Percentiles rank a stretch among this genome's conserved stretches.
phyloP scores from a whole-genome alignment of 2,888 invertebrate genomes.

The Dascillus cervinus region DNA sequence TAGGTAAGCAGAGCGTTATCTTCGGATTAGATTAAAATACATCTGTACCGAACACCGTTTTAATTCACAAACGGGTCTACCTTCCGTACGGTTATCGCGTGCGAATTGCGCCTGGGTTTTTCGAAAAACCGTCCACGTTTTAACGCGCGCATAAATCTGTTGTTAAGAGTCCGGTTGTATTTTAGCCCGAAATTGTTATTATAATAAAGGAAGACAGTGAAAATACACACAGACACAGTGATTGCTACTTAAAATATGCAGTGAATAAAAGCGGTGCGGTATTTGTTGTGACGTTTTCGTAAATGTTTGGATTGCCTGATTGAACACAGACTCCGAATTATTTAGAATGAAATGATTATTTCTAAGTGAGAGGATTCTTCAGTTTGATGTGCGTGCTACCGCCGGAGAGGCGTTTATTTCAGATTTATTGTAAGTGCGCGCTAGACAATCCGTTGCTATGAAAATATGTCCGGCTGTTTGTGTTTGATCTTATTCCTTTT shows the following conservation, averaged over 20 bases:
- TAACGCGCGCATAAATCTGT: no score
- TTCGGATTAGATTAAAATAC: constrained; percentile 19
- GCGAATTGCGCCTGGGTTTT: no score
- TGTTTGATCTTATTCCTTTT: constrained; percentile 24
- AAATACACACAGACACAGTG: constrained; percentile 14
- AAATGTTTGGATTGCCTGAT: constrained; percentile 40
- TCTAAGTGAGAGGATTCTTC: constrained; percentile 15
- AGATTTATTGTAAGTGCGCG: constrained; percentile 18
- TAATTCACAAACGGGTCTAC: no score
- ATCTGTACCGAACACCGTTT: constrained; percentile 13
- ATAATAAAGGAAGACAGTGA: constrained; percentile 15
- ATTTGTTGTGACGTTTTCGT: constrained; percentile 38
- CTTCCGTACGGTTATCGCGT: no score
- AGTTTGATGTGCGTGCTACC: constrained; percentile 13
- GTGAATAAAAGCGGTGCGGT: constrained; percentile 28
- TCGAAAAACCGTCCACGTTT: no score
- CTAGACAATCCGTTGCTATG: constrained; percentile 19
- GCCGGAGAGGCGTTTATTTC: constrained; percentile 10
- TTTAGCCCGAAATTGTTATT: constrained; percentile 13
- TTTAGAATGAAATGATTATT: constrained; percentile 34
- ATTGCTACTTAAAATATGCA: constrained; percentile 24
- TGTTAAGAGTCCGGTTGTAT: constrained; percentile 7
- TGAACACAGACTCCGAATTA: constrained; percentile 32
- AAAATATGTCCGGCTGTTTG: constrained; percentile 27
- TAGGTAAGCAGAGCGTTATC: constrained; percentile 18